These are phyloP conservation scores for Drosophila neotestacea DNA, from an alignment of 2,888 invertebrate species.

Conservation along the genomic window DNA sequence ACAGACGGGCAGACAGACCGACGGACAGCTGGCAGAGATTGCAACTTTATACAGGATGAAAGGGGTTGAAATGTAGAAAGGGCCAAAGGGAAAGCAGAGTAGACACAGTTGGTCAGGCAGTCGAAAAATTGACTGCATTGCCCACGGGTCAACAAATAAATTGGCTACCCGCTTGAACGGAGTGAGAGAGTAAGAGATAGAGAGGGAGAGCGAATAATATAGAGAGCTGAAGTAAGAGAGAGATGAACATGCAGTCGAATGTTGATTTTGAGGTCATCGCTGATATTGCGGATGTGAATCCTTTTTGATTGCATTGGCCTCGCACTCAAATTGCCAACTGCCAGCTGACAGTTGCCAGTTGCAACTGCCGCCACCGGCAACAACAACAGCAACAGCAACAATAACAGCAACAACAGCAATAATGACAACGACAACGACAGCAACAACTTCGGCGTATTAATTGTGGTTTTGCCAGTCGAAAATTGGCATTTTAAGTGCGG, in stretches of 20 bases:
- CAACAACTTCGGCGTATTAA: slow-evolving; percentile 67
- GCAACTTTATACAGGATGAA: slow-evolving; percentile 23
- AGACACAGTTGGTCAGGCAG: slow-evolving; percentile 58
- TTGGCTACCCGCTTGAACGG: slow-evolving; percentile 58
- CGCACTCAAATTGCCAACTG: slow-evolving; percentile 41
- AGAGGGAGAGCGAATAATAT: slow-evolving; percentile 12
- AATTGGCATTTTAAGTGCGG: slow-evolving; percentile 81
- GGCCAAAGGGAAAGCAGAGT: background rate
- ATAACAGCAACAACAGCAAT: background rate
- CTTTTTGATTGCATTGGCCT: slow-evolving; percentile 77
- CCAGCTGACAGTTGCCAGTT: slow-evolving; percentile 30
- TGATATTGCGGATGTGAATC: slow-evolving; percentile 82
- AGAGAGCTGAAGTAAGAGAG: slow-evolving; percentile 17
- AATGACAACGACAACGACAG: slow-evolving; percentile 11
- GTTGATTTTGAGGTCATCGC: slow-evolving; percentile 81
- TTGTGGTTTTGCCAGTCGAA: slow-evolving; percentile 78
- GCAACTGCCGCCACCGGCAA: slow-evolving; percentile 21
- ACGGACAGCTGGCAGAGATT: slow-evolving; percentile 61
- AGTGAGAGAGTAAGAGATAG: slow-evolving; percentile 13
- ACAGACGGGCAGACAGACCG: slow-evolving; percentile 9
- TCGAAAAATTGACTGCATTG: slow-evolving; percentile 80
- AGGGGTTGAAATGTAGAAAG: background rate
- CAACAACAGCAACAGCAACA: background rate
- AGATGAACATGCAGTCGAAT: slow-evolving; percentile 37
- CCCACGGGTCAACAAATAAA: slow-evolving; percentile 81